A percentile compares a stretch with the other conserved stretches of the same genome.
Conservation (phyloP, 2,888 invertebrate genomes). For the Netelia fuscicornis region DNA sequence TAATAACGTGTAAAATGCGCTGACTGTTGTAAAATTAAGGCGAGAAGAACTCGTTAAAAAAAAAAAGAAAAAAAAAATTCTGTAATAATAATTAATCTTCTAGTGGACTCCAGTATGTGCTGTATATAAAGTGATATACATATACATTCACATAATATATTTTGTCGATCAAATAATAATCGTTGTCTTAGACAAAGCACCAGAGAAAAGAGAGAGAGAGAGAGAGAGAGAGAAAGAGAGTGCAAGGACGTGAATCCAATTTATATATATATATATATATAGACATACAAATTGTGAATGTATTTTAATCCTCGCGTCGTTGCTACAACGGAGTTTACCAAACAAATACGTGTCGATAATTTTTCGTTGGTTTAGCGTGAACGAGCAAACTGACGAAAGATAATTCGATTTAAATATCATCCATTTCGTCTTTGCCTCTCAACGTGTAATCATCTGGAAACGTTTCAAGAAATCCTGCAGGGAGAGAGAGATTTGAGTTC, state of each 20-base stretch:
- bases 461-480: slow-evolving; percentile 4
- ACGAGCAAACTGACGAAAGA: background rate
- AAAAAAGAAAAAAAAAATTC: background rate
- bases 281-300: background rate
- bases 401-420: slow-evolving; percentile 13
- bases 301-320: slow-evolving; percentile 20
- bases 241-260: background rate
- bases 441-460: slow-evolving; percentile 14
- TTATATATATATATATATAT: background rate
- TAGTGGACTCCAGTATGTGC: slow-evolving; percentile 49
- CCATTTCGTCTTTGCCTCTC: slow-evolving; percentile 17
- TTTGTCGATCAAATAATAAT: slow-evolving; percentile 55
- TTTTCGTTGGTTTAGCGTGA: slow-evolving; percentile 14
- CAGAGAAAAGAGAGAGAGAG: slow-evolving; percentile 6
- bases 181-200: slow-evolving; percentile 10
- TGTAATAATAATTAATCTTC: slow-evolving; percentile 55
- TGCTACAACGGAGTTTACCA: slow-evolving; percentile 21
- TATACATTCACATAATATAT: slow-evolving; percentile 57
- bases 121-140: slow-evolving; percentile 67
- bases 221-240: background rate
- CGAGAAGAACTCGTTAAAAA: slow-evolving; percentile 54
- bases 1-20: slow-evolving; percentile 36
- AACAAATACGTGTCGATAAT: slow-evolving; percentile 17
- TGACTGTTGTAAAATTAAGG: slow-evolving; percentile 38
- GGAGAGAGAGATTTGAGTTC: slow-evolving; percentile 21